Evolutionary conservation across 2,113 vertebrate species (phyloP), one percentile per base, ranked within the genome.

Genomic region (Ctenomys sociabilis): DNA sequence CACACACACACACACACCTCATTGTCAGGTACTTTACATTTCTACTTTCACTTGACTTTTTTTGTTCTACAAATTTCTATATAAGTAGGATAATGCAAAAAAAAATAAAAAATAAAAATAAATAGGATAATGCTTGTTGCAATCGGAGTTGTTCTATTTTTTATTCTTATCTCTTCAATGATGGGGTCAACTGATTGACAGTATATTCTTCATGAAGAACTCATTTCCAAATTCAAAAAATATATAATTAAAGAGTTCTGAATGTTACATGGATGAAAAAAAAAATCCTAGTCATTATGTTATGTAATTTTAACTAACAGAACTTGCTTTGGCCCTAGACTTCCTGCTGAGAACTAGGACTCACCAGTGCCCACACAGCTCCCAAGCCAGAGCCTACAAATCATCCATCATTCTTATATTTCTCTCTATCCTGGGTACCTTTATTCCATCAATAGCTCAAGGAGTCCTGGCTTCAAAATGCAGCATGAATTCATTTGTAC

Each of bases 1-100:
- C 52, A 85, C 59, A 64, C 21, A 54, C 19, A 61, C 97, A 85
- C 78, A 97, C 96, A 95, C 84, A 82, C 83, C 22, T 37, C 66
- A 43, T 84, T 83, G n/a, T 54, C 85, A n/a, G 40, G 21, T 22
- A 4, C 32, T 19, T 96, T 93, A 80, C 86, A 93, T 97, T 97
- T 54, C 77, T 45, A 61, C 43, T 96, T 94, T 84, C 59, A 70
- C 75, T 75, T 77, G 13, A 49, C 28, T 28, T 88, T 86, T 45
- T 85, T 63, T 73, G 22, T 85, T 83, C 86, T 93, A 61, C 9
- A 75, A 88, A 88, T 96, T 96, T 97, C 54, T 24, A 72, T 0
- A 0, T 14, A 96, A 52, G 73, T 52, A 70, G 24, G 78, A 57
- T 63, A 11, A 83, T 45, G 97, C 85, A n/a, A n/a, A n/a, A n/a